Percentiles rank a stretch among this genome's conserved stretches.
phyloP scores from a whole-genome alignment of 2,797 vertebrate genomes.

The Eutrigla gurnardus region DNA sequence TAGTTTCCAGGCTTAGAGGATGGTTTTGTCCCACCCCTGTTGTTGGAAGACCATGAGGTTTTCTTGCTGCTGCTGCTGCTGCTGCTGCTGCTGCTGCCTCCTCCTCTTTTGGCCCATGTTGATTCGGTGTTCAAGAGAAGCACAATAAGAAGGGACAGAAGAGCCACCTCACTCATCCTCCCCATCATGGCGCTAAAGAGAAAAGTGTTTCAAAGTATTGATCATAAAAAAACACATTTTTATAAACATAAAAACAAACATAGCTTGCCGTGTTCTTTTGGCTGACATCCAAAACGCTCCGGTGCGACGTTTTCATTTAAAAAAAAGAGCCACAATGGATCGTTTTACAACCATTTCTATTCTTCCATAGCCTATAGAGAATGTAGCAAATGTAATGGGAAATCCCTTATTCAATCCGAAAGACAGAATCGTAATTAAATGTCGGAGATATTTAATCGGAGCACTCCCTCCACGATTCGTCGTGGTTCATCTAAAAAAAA shows the following conservation, averaged over 20 bases:
- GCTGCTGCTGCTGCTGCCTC: slow-evolving; percentile 35
- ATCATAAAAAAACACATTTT: not conserved
- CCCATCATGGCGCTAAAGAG: slow-evolving; percentile 67
- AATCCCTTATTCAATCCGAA: not conserved
- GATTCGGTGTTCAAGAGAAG: slow-evolving; percentile 60
- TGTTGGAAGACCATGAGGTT: slow-evolving; percentile 48
- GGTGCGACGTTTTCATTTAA: not conserved
- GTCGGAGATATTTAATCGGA: not conserved
- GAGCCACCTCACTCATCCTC: slow-evolving; percentile 33
- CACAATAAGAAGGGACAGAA: slow-evolving; percentile 61
- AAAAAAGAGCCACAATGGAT: not conserved
- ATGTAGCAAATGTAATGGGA: not conserved
- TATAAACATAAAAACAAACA: slow-evolving; percentile 11
- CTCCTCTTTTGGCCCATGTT: slow-evolving; percentile 60
- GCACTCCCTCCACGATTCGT: not conserved
- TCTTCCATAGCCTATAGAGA: not conserved
- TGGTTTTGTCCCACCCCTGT: slow-evolving; percentile 58
- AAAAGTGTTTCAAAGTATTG: not conserved
- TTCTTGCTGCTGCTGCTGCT: slow-evolving; percentile 52
- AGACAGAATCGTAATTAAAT: too few relatives aligned
- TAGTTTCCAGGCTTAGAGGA: slow-evolving; percentile 64
- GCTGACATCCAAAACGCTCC: not conserved
- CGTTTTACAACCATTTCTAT: not conserved
- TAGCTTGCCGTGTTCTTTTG: not conserved
- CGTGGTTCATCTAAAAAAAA: not conserved